Base-by-base conservation (phyloP, 2,888 invertebrate species). In the Prenolepis imparis region DNA sequence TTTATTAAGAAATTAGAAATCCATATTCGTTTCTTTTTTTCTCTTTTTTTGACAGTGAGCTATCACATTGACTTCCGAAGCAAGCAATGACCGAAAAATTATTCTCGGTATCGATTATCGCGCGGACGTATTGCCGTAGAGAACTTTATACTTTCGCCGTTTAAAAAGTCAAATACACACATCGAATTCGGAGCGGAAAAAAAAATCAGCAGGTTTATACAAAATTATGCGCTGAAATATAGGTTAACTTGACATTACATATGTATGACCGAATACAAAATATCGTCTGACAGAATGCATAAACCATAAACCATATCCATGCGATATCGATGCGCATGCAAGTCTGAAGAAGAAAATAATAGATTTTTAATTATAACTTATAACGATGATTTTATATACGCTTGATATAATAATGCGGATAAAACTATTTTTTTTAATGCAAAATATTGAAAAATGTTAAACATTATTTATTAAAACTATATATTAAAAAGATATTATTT, bases 191-290 rank as follows among this genome's bases (percentile, higher is more conserved):
- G 77, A 84, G 84, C 83, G 85, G 87, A 77, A 89, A 87, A 88
- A 86, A 67, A 88, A n/a, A n/a, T 90, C 84, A 67, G 57, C 84
- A 77, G 85, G 80, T 85, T 90, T 87, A 90, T 90, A 87, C 91
- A 85, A 89, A 89, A 75, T 88, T 83, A 87, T 90, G 89, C 88
- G 87, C 86, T 82, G 82, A 89, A 88, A 93, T 93, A 90, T 93
- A 88, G 92, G 92, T 93, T 92, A 93, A 90, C 72, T 66, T 86
- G 87, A 66, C 77, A 85, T 91, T 92, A 90, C 91, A 91, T 91
- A 91, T 91, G 90, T 91, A 92, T 91, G 89, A 84, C 70, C 77
- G 89, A 87, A 87, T 90, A 89, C 84, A 68, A 44, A 83, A 80
- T 83, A 64, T 63, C 68, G 52, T 52, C n/a, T 52, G 52, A n/a